phyloP scores from a whole-genome alignment of 2,888 invertebrate species.

The Bedellia somnulentella region DNA sequence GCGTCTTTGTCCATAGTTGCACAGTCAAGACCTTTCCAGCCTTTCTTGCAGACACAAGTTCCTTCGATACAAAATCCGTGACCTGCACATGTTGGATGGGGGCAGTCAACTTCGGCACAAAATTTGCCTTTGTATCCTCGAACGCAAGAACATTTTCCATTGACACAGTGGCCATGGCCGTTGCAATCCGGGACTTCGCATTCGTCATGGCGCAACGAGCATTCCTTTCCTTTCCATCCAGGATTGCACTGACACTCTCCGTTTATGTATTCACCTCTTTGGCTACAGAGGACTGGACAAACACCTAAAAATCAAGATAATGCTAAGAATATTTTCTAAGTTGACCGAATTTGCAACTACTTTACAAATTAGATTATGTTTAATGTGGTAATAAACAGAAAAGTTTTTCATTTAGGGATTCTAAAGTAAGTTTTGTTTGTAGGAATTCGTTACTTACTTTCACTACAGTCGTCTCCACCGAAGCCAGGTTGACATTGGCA shows the following conservation, averaged over 20 bases:
- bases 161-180: constrained; percentile 93
- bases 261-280: constrained; percentile 94
- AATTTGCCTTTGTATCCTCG: constrained; percentile 93
- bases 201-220: constrained; percentile 91
- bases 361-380: too few relatives aligned
- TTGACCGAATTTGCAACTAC: too few relatives aligned
- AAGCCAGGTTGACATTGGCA: constrained; percentile 97
- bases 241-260: constrained; percentile 97
- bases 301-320: constrained; percentile 66
- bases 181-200: constrained; percentile 96
- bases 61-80: constrained; percentile 96
- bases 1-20: constrained; percentile 90
- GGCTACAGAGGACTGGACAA: constrained; percentile 95
- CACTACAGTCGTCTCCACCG: constrained; percentile 94
- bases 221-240: constrained; percentile 98
- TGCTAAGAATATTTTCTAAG: constrained; percentile 3
- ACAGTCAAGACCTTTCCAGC: constrained; percentile 94
- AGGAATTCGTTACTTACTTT: constrained; percentile 82
- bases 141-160: constrained; percentile 93
- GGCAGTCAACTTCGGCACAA: constrained; percentile 92
- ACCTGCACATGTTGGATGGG: constrained; percentile 90
- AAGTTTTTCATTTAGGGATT: too few relatives aligned
- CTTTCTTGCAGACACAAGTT: constrained; percentile 92
- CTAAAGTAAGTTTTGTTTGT: too few relatives aligned
- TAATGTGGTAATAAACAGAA: too few relatives aligned